phyloP scores from a whole-genome alignment of 2,113 vertebrate species.

The Daphoenositta chrysoptera region DNA sequence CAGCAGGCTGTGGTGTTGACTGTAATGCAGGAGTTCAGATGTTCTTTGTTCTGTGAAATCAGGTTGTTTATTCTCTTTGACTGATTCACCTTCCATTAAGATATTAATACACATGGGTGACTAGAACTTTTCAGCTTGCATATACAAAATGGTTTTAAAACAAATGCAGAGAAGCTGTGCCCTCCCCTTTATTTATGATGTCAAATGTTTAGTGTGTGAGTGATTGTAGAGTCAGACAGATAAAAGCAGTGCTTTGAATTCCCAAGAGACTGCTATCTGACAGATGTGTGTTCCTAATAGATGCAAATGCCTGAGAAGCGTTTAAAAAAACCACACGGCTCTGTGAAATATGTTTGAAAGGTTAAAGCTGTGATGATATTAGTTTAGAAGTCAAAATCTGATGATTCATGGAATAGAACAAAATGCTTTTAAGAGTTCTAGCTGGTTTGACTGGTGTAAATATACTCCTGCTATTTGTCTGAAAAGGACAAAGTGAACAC shows the following conservation, averaged over 20 bases:
- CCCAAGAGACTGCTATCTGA: not conserved
- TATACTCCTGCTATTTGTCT: conserved; percentile 15
- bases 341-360: not conserved
- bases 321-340: not conserved
- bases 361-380: conserved; percentile 12
- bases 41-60: not conserved
- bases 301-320: not conserved
- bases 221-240: not conserved
- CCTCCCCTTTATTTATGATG: conserved; percentile 7
- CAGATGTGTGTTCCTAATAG: conserved; percentile 15
- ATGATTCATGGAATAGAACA: conserved; percentile 39
- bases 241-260: not conserved
- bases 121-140: not conserved
- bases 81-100: not conserved
- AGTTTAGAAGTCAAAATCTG: conserved; percentile 39
- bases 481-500: conserved; percentile 28
- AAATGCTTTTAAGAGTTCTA: conserved; percentile 21
- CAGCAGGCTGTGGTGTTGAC: not conserved
- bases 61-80: not conserved
- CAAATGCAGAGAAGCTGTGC: not conserved
- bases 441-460: conserved; percentile 22
- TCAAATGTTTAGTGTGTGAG: not conserved
- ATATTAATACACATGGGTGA: not conserved
- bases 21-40: not conserved
- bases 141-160: not conserved